Evolutionary conservation across 2,113 vertebrate genomes (phyloP).

Genomic region (Callithrix jacchus): DNA sequence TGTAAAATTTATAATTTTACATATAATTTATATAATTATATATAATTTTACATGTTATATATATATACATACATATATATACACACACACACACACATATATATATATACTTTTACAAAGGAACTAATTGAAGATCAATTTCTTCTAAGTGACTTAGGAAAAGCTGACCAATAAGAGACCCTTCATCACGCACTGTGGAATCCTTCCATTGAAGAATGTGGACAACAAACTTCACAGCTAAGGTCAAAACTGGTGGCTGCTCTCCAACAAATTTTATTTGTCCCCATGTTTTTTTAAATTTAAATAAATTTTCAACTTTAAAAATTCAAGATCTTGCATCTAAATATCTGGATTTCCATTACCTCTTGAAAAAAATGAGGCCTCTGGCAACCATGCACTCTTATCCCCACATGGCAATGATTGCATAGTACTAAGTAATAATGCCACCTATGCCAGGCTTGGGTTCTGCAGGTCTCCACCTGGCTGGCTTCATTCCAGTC

Average conservation of each 20-base stretch:
- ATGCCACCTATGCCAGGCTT: background rate
- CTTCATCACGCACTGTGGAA: rapidly evolving
- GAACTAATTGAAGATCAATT: background rate
- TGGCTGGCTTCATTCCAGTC: background rate
- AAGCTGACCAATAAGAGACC: background rate
- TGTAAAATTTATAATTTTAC: background rate
- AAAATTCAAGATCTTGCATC: background rate
- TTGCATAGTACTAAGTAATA: background rate
- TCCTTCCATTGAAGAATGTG: background rate
- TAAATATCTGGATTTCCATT: background rate
- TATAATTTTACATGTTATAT: too few species aligned
- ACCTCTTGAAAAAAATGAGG: background rate
- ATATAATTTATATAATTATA: too few species aligned
- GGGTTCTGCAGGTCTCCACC: too few species aligned
- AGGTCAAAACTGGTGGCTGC: background rate
- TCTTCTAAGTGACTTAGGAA: background rate
- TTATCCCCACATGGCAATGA: too few species aligned
- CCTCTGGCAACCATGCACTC: background rate
- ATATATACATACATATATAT: too few species aligned
- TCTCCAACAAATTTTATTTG: background rate
- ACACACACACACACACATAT: background rate
- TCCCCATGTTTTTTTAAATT: background rate
- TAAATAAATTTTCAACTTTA: background rate
- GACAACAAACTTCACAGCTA: background rate
- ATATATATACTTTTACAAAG: background rate